These are phyloP conservation scores for Sminthurinus aureus DNA, from an alignment of 2,888 invertebrate species.

Conservation along the genomic window DNA sequence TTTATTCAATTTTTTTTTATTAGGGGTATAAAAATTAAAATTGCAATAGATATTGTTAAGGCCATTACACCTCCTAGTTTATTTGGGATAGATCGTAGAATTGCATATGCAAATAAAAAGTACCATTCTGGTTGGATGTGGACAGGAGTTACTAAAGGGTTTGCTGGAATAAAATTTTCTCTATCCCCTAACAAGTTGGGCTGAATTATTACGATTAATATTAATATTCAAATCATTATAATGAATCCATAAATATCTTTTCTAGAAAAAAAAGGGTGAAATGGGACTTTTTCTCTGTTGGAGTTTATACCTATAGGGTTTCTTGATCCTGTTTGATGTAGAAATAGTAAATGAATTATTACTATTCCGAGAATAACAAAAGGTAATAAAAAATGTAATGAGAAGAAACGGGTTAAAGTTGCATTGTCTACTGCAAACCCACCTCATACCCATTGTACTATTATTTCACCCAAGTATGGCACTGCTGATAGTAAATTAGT, in stretches of 20 bases:
- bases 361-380: slow-evolving; percentile 72
- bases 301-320: slow-evolving; percentile 73
- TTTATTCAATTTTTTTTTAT: slow-evolving; percentile 68
- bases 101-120: slow-evolving; percentile 82
- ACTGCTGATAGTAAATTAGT: slow-evolving; percentile 77
- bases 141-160: slow-evolving; percentile 73
- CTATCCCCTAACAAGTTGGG: slow-evolving; percentile 74
- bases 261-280: slow-evolving; percentile 72
- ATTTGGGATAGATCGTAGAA: slow-evolving; percentile 80
- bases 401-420: slow-evolving; percentile 79
- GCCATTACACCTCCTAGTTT: slow-evolving; percentile 79
- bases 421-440: slow-evolving; percentile 78
- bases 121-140: slow-evolving; percentile 88
- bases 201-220: slow-evolving; percentile 66
- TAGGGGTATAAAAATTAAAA: slow-evolving; percentile 72
- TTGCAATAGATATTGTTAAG: slow-evolving; percentile 72
- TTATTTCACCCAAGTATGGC: slow-evolving; percentile 71
- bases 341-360: slow-evolving; percentile 72
- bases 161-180: slow-evolving; percentile 78
- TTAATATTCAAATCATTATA: slow-evolving; percentile 68
- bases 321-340: slow-evolving; percentile 75
- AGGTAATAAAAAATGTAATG: slow-evolving; percentile 76
- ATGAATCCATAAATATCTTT: slow-evolving; percentile 73
- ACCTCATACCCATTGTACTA: slow-evolving; percentile 79
- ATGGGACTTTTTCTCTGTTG: slow-evolving; percentile 74